Evolutionary conservation across 2,113 vertebrate species (phyloP).

Genomic region (Colossoma macropomum): DNA sequence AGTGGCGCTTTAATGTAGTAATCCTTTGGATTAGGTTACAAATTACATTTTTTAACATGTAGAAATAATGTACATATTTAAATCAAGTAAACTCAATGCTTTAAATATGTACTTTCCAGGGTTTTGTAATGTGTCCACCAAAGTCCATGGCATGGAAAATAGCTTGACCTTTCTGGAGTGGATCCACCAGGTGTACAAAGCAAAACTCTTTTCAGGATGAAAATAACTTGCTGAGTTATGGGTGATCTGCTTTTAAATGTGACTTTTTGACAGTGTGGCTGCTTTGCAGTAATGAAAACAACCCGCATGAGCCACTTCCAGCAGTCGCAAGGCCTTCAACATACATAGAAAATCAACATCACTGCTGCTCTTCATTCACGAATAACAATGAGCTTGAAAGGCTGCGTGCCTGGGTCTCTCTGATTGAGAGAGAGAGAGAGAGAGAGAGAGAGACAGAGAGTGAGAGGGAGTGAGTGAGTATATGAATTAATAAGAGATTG

Average conservation of each 20-base stretch:
- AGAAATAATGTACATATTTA: too few relatives aligned
- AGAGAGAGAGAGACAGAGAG: background rate
- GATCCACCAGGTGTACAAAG: background rate
- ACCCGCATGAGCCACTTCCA: background rate
- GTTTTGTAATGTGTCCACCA: background rate
- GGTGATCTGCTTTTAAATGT: background rate
- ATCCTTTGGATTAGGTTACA: too few relatives aligned
- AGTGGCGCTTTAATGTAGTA: too few relatives aligned
- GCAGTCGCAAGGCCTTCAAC: background rate
- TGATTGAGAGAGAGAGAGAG: conserved; percentile 1
- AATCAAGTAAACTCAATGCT: too few relatives aligned
- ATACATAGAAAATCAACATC: background rate
- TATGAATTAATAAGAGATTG: background rate
- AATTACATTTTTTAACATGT: too few relatives aligned
- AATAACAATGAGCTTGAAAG: background rate
- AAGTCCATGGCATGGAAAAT: background rate
- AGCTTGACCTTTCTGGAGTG: background rate
- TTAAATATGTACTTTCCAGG: too few relatives aligned
- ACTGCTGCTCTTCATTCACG: background rate
- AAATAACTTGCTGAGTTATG: background rate
- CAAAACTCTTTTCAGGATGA: background rate
- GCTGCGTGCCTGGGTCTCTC: background rate
- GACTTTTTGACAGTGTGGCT: background rate
- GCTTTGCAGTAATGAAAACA: background rate
- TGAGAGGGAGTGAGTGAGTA: background rate